These are phyloP conservation scores for Sebastes taczanowskii DNA, from an alignment of 2,797 vertebrate genomes.

Conservation along the genomic window DNA sequence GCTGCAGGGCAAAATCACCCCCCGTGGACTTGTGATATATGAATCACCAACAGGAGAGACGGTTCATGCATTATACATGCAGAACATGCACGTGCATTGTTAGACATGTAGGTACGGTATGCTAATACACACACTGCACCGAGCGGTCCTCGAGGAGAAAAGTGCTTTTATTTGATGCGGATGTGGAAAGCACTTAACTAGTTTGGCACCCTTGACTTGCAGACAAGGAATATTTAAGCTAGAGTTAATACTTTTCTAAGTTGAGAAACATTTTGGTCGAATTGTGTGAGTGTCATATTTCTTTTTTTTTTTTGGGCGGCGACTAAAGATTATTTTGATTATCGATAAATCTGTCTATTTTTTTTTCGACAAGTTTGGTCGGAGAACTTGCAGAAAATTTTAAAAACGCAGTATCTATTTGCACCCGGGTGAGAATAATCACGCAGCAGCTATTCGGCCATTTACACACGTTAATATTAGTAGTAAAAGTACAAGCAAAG, in stretches of 20 bases:
- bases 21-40: background rate
- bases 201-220: background rate
- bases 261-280: background rate
- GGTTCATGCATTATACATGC: slow-evolving; percentile 16
- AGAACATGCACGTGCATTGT: background rate
- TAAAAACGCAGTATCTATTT: background rate
- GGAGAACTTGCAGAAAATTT: background rate
- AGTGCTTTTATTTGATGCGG: background rate
- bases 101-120: background rate
- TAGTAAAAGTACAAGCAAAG: no score
- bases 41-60: slow-evolving; percentile 17
- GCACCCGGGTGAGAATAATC: no score
- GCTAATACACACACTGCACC: background rate
- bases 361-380: background rate
- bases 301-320: background rate
- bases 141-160: background rate
- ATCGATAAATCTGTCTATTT: background rate
- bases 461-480: no score
- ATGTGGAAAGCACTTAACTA: background rate
- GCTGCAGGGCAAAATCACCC: slow-evolving; percentile 25
- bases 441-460: no score
- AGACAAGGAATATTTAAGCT: background rate
- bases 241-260: background rate
- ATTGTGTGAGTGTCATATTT: background rate
- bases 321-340: background rate